A percentile compares a stretch with the other conserved stretches of the same genome.
Conservation (phyloP, 1,140 invertebrate genomes). For the Sitobion miscanthi region DNA sequence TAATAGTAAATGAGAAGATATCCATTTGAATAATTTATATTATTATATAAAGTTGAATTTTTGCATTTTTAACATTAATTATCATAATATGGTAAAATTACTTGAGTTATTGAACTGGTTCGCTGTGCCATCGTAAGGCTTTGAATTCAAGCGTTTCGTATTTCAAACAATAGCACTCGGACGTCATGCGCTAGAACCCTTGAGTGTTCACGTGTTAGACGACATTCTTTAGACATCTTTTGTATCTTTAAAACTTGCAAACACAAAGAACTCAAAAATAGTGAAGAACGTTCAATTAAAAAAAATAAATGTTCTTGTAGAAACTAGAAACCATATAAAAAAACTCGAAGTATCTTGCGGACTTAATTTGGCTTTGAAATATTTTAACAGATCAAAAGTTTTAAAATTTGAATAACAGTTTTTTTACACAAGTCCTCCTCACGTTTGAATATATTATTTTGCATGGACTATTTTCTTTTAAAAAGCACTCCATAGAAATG, state of each 20-base stretch:
- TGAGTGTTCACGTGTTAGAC: neutral
- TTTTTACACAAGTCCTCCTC: too few relatives aligned
- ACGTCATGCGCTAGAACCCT: neutral
- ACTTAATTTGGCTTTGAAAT: too few relatives aligned
- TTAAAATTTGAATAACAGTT: too few relatives aligned
- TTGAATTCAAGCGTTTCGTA: neutral
- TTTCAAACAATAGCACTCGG: neutral
- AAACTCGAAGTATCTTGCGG: neutral
- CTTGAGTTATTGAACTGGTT: neutral
- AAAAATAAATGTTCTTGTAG: neutral
- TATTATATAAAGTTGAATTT: neutral
- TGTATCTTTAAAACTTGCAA: neutral
- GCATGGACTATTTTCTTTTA: too few relatives aligned
- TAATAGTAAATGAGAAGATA: neutral
- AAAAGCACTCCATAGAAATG: too few relatives aligned
- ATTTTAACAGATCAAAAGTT: too few relatives aligned
- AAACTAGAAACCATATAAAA: neutral
- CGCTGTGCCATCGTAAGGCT: neutral
- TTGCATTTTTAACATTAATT: neutral
- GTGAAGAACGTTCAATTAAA: neutral
- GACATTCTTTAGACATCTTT: neutral
- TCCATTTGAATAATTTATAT: neutral
- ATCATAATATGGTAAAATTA: neutral
- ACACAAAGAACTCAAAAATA: neutral
- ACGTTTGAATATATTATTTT: too few relatives aligned